Percentiles rank a stretch among this genome's conserved stretches.
Conservation (phyloP, 2,888 invertebrate genomes). For the Eledona agricola region DNA sequence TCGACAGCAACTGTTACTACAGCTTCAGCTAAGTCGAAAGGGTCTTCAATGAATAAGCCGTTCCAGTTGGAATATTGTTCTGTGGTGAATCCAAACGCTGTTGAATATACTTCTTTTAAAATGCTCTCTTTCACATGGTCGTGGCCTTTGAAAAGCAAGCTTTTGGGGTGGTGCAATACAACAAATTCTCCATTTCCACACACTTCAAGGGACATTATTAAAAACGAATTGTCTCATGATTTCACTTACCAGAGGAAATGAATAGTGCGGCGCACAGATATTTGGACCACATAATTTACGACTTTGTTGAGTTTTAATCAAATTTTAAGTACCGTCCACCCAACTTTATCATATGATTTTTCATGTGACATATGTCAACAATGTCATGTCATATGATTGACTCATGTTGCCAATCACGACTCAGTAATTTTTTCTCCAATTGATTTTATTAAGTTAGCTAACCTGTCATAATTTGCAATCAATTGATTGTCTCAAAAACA, state of each 20-base stretch:
- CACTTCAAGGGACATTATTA: no score
- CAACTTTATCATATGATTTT: no score
- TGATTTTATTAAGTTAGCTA: no score
- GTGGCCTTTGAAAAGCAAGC: conserved; percentile 74
- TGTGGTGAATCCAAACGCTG: conserved; percentile 76
- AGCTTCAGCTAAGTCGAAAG: conserved; percentile 78
- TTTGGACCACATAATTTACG: no score
- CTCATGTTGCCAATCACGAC: no score
- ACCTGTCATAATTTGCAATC: no score
- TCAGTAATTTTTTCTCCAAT: no score
- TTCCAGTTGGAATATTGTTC: conserved; percentile 75
- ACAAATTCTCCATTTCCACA: conserved; percentile 73
- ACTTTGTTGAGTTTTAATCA: no score
- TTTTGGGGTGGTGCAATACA: conserved; percentile 73
- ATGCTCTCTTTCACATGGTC: conserved; percentile 70
- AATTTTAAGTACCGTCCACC: no score
- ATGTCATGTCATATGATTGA: no score
- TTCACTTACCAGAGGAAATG: conserved; percentile 8
- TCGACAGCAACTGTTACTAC: conserved; percentile 75
- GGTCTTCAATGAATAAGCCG: conserved; percentile 73
- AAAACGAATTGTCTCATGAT: conserved; percentile 1
- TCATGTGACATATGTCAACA: no score
- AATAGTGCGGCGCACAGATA: conserved; percentile 8
- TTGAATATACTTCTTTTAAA: conserved; percentile 76
- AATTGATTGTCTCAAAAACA: no score